phyloP scores from a whole-genome alignment of 2,113 vertebrate species.

The Salvator merianae region DNA sequence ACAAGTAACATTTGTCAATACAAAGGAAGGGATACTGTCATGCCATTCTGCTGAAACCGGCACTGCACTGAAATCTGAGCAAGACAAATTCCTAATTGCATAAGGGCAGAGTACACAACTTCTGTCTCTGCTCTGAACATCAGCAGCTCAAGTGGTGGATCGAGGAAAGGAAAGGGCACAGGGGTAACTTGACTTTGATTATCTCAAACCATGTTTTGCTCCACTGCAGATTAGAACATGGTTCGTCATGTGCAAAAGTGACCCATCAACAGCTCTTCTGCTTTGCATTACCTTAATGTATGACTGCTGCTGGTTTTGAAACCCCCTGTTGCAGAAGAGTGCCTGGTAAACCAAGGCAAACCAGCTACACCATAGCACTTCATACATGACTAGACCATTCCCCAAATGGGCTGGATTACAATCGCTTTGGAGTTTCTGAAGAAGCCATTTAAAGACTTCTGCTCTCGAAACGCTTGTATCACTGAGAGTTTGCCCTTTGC shows the following conservation, averaged over 20 bases:
- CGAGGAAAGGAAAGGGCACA: too few species aligned
- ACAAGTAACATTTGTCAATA: neutral
- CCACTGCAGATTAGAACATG: too few species aligned
- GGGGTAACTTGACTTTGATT: too few species aligned
- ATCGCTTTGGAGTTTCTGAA: neutral
- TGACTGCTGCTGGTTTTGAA: too few species aligned
- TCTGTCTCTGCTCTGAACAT: neutral
- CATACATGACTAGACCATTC: neutral
- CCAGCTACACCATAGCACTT: neutral
- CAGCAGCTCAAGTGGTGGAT: too few species aligned
- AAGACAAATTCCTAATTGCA: neutral
- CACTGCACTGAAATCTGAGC: neutral
- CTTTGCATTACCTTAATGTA: too few species aligned
- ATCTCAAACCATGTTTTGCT: too few species aligned
- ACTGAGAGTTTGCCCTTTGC: neutral
- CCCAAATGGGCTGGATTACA: neutral
- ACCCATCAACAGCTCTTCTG: too few species aligned
- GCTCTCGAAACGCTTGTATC: neutral
- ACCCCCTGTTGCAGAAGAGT: neutral
- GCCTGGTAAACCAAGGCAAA: neutral
- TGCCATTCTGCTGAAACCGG: neutral
- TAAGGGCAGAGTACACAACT: neutral
- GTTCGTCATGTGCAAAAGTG: too few species aligned
- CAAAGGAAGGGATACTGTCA: neutral
- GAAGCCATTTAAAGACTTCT: neutral